Evolutionary conservation across 2,113 vertebrate genomes (phyloP), one percentile per base, ranked within the genome.

Genomic region (Mustela lutreola): DNA sequence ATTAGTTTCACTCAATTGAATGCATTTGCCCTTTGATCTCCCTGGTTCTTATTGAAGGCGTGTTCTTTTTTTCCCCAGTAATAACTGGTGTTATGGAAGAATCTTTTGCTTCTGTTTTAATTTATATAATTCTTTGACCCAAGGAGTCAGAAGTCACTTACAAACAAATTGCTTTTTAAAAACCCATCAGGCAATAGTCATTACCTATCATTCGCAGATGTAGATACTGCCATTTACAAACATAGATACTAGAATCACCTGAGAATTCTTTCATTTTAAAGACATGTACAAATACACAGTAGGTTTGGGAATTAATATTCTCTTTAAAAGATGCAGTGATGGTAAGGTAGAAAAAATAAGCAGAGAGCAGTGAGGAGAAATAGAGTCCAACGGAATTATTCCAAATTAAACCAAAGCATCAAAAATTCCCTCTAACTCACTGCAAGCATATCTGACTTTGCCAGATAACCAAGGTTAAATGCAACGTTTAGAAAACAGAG

Each of bases 1-100:
- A 67, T 97, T 96, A 95, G 58, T 96, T 97, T 96, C n/a, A 58
- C 53, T 91, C 88, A 90, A 62, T 94, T 94, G 80, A 96, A 60
- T 85, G 10, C 45, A 81, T 92, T 96, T 97, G 48, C 62, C 87
- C 92, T 98, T 94, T 96, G 85, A 71, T 89, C 62, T 92, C 45
- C 53, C 28, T 75, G 28, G 15, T 76, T 97, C 76, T 84, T 83
- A 65, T 48, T 88, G 36, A 81, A 88, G 53, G 70, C 48, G 85
- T 1, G 4, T 65, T 89, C 53, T 89, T 89, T 50, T 91, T 60
- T 85, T 95, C 96, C 39, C 50, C 63, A 88, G 63, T 56, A 91
- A 89, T 86, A 96, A 93, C 7, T 85, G 21, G 28, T 67, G 11
- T 67, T 92, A 50, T 39, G 62, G 84, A 86, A 91, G 58, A 95